A percentile compares a stretch with the other conserved stretches of the same genome.
Conservation (phyloP, 2,797 vertebrate species). For the Manis pentadactyla region DNA sequence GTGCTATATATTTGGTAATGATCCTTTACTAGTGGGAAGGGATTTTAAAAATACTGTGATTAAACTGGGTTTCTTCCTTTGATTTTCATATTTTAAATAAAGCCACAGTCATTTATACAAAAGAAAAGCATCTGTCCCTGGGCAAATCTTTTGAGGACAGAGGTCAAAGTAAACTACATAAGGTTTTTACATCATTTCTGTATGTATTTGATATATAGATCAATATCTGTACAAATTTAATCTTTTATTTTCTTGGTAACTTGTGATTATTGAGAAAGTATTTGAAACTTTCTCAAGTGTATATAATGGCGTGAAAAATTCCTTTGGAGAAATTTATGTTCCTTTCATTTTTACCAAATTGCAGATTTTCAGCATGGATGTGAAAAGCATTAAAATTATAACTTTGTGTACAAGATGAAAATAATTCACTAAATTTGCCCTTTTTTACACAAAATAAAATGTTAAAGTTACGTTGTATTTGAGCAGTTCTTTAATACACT, state of each 20-base stretch:
- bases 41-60: conserved; percentile 96
- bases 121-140: conserved; percentile 90
- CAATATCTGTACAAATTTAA: conserved; percentile 96
- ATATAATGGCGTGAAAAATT: conserved; percentile 94
- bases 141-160: conserved; percentile 86
- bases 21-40: conserved; percentile 94
- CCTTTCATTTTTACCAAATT: conserved; percentile 95
- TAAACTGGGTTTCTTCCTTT: conserved; percentile 93
- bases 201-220: conserved; percentile 93
- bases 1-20: conserved; percentile 99
- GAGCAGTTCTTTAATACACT: conserved; percentile 44
- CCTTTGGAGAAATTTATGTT: conserved; percentile 91
- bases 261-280: conserved; percentile 92
- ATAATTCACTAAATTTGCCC: conserved; percentile 94
- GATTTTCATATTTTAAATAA: conserved; percentile 96
- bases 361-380: conserved; percentile 97
- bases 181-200: conserved; percentile 94
- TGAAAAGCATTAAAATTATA: conserved; percentile 96
- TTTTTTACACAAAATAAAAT: conserved; percentile 99
- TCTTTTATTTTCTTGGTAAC: conserved; percentile 96
- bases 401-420: conserved; percentile 93
- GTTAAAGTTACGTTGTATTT: conserved; percentile 79
- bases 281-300: conserved; percentile 94
- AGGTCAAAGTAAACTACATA: conserved; percentile 88
- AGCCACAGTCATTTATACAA: conserved; percentile 92